phyloP scores from a whole-genome alignment of 2,113 vertebrate species.

The Meles meles region DNA sequence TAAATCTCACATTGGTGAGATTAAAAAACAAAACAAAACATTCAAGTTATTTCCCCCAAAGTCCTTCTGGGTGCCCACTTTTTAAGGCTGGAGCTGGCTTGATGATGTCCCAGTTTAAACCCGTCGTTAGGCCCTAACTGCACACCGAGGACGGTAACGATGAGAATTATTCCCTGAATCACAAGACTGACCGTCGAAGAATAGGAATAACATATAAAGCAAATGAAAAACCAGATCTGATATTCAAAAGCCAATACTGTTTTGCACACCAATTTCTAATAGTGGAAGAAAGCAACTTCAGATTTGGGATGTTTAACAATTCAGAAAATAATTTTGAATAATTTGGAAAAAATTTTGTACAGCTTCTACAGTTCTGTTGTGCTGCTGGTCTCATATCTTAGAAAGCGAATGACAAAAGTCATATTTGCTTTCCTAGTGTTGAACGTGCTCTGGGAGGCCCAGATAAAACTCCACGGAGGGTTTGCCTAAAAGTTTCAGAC shows the following conservation, averaged over 20 bases:
- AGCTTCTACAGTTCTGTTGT: background rate
- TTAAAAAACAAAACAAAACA: background rate
- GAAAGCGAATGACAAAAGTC: slow-evolving; percentile 34
- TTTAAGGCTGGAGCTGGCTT: background rate
- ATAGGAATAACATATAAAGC: background rate
- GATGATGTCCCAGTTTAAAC: background rate
- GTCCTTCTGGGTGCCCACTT: background rate
- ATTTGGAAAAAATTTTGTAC: background rate
- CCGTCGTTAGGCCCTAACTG: background rate
- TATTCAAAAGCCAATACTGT: background rate
- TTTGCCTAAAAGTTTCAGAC: slow-evolving; percentile 36
- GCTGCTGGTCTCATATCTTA: background rate
- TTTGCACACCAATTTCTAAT: background rate
- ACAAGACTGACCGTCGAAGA: background rate
- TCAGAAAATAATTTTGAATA: slow-evolving; percentile 10
- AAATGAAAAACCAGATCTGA: background rate
- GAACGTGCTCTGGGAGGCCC: background rate
- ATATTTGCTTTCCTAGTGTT: slow-evolving; percentile 21
- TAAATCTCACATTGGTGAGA: background rate
- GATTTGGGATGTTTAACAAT: background rate
- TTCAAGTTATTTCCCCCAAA: background rate
- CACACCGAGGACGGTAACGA: background rate
- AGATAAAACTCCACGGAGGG: slow-evolving; percentile 3
- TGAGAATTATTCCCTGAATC: background rate
- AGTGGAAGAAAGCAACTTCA: background rate